phyloP scores from a whole-genome alignment of 2,797 vertebrate species.

The Scyliorhinus canicula region DNA sequence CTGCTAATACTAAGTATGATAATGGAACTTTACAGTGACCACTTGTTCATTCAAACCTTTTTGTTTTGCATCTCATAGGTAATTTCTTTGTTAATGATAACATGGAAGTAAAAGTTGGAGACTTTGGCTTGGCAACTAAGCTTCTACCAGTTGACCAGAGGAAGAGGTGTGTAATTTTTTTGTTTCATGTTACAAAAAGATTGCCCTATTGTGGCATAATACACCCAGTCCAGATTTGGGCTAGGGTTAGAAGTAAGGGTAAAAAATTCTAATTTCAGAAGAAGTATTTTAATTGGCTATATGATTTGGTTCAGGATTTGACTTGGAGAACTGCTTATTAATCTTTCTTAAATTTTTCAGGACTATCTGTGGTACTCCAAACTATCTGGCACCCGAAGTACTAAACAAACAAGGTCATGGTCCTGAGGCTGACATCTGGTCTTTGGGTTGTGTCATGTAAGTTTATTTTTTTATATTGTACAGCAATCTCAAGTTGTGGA shows the following conservation, averaged over 20 bases:
- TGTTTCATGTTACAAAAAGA: too few relatives aligned
- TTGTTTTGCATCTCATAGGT: slow-evolving; percentile 55
- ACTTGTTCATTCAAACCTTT: background rate
- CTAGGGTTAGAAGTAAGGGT: background rate
- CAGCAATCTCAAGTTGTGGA: background rate
- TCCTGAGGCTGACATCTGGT: slow-evolving; percentile 91
- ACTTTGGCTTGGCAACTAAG: slow-evolving; percentile 88
- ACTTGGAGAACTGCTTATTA: background rate
- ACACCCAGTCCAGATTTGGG: background rate
- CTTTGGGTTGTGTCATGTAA: slow-evolving; percentile 95
- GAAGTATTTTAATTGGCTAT: background rate
- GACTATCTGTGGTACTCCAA: slow-evolving; percentile 96
- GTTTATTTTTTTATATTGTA: slow-evolving; percentile 43
- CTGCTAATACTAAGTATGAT: background rate
- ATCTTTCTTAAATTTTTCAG: too few relatives aligned
- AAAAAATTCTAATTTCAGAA: background rate
- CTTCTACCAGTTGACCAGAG: slow-evolving; percentile 80
- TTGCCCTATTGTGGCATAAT: background rate
- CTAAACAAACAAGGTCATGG: slow-evolving; percentile 90
- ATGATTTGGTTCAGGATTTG: background rate
- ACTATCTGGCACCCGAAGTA: slow-evolving; percentile 97
- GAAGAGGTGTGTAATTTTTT: slow-evolving; percentile 74
- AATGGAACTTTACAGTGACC: background rate
- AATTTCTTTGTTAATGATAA: slow-evolving; percentile 98
- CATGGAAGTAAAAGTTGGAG: slow-evolving; percentile 94